Percentiles rank a stretch among this genome's conserved stretches.
These are phyloP conservation scores for Ia io DNA, from an alignment of 2,113 vertebrate species.

Conservation along the genomic window DNA sequence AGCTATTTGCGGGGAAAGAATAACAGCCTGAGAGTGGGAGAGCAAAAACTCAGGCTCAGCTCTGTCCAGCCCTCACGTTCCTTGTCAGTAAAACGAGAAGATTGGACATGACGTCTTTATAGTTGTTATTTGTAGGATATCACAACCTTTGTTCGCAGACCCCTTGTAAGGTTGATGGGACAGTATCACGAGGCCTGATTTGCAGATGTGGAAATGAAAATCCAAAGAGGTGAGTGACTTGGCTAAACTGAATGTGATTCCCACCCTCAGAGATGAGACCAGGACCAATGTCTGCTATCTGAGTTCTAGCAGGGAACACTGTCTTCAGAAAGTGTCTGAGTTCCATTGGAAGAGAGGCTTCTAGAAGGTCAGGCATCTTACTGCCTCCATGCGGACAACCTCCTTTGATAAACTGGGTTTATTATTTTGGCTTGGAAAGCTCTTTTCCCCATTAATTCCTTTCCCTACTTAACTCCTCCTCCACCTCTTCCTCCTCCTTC, in stretches of 20 bases:
- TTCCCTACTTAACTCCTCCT: background rate
- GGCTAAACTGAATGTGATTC: background rate
- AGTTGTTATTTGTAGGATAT: background rate
- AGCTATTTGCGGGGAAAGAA: slow-evolving; percentile 24
- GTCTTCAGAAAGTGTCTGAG: background rate
- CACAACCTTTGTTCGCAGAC: background rate
- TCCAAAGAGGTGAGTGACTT: background rate
- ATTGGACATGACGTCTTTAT: background rate
- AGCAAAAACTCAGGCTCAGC: background rate
- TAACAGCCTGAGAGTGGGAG: background rate
- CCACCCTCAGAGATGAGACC: background rate
- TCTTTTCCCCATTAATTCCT: background rate
- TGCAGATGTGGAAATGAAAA: background rate
- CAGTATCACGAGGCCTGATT: background rate
- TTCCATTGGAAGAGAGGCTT: background rate
- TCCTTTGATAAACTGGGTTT: background rate
- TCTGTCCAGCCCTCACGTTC: background rate
- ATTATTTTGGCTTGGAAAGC: background rate
- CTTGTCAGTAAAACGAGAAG: background rate
- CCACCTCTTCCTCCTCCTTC: background rate
- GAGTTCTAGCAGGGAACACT: background rate
- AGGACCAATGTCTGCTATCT: background rate
- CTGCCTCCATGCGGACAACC: background rate
- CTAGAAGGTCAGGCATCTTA: background rate
- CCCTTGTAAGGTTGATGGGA: background rate